Conservation (phyloP, 2,888 invertebrate species). For the Heliconius hortense region DNA sequence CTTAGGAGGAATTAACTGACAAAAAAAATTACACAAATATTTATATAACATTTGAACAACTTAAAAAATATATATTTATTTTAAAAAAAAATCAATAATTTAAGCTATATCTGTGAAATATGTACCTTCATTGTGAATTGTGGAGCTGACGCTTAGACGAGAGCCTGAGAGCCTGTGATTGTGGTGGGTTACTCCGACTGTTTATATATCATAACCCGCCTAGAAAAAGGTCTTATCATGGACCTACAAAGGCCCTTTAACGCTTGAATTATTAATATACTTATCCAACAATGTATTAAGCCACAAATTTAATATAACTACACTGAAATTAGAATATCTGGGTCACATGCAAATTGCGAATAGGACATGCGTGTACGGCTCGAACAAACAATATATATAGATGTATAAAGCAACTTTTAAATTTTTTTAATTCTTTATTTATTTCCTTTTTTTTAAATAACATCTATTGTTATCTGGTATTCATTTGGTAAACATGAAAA, state of each 20-base stretch:
- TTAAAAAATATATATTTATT: background rate
- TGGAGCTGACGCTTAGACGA: conserved; percentile 52
- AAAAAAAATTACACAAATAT: background rate
- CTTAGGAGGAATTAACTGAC: background rate
- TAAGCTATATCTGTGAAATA: background rate
- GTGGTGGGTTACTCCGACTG: conserved; percentile 57
- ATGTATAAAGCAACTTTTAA: no score
- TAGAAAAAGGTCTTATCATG: conserved; percentile 60
- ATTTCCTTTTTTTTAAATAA: no score
- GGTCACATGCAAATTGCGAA: conserved; percentile 33
- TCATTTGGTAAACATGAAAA: background rate
- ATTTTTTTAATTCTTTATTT: no score
- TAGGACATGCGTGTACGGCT: conserved; percentile 25
- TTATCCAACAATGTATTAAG: conserved; percentile 41
- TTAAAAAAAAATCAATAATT: background rate
- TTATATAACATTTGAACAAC: background rate
- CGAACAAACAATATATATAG: background rate
- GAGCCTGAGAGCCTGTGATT: conserved; percentile 58
- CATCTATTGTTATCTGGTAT: no score
- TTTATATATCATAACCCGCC: conserved; percentile 64
- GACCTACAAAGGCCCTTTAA: conserved; percentile 60
- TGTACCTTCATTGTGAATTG: conserved; percentile 72
- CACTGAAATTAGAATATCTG: conserved; percentile 40
- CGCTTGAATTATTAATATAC: conserved; percentile 47
- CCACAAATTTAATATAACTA: conserved; percentile 39